Percentiles rank a stretch among this genome's conserved stretches.
These are phyloP conservation scores for Meriones unguiculatus DNA, from an alignment of 2,113 vertebrate species.

Conservation along the genomic window DNA sequence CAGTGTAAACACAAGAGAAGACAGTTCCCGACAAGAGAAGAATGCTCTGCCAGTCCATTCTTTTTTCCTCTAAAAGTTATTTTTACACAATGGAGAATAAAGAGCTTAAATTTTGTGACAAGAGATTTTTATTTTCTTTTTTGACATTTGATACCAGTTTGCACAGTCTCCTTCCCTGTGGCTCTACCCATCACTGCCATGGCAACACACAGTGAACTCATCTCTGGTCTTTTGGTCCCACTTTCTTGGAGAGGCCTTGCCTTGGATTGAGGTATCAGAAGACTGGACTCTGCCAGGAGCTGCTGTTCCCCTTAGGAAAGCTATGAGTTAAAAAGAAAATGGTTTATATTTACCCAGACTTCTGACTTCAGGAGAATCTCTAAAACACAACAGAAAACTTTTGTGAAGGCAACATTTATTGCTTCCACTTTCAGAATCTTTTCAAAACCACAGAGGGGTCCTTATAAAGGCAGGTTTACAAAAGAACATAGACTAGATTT, in stretches of 20 bases:
- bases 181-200: not conserved
- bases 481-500: no score
- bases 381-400: not conserved
- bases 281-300: not conserved
- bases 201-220: rapidly evolving
- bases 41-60: not conserved
- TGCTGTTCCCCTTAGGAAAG: not conserved
- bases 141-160: not conserved
- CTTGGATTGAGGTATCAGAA: rapidly evolving
- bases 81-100: not conserved
- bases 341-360: not conserved
- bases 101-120: not conserved
- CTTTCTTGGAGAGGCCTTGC: rapidly evolving
- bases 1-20: not conserved
- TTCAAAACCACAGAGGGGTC: not conserved
- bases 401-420: not conserved
- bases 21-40: not conserved
- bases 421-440: not conserved
- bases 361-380: not conserved
- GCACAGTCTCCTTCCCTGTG: not conserved
- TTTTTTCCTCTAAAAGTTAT: not conserved
- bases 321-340: not conserved
- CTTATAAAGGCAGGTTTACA: not conserved
- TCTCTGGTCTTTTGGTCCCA: rapidly evolving
- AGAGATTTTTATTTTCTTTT: not conserved